Percentiles rank a stretch among this genome's conserved stretches.
Evolutionary conservation across 35 echinoderm and acorn worm genomes (phyloP).

Genomic region (Heliocidaris erythrogramma): DNA sequence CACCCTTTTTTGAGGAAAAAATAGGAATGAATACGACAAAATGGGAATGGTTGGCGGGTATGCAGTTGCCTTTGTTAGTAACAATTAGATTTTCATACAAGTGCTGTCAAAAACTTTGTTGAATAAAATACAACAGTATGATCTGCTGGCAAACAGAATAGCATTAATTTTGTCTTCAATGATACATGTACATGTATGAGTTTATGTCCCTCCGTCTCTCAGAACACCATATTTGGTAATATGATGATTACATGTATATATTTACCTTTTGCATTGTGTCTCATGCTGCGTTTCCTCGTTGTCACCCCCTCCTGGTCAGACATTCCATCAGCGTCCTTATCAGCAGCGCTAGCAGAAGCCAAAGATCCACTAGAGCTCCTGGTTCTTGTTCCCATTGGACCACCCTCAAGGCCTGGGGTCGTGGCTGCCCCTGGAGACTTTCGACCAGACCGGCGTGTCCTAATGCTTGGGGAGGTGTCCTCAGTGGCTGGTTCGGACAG

Average conservation of each 20-base stretch:
- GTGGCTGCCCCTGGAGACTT: conserved; percentile 38
- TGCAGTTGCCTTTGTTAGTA: too few relatives aligned
- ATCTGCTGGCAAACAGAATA: too few relatives aligned
- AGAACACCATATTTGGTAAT: not conserved
- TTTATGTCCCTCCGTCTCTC: not conserved
- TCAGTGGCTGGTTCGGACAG: not conserved
- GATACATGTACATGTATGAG: too few relatives aligned
- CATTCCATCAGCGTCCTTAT: conserved; percentile 17
- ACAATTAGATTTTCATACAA: too few relatives aligned
- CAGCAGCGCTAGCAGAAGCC: not conserved
- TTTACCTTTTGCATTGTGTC: conserved; percentile 33
- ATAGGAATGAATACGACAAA: too few relatives aligned
- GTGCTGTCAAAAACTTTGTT: too few relatives aligned
- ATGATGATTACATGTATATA: not conserved
- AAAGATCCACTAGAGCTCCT: conserved; percentile 27
- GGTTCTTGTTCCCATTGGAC: conserved; percentile 31
- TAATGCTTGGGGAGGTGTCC: conserved; percentile 22
- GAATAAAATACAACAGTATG: too few relatives aligned
- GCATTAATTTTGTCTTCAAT: too few relatives aligned
- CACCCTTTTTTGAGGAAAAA: too few relatives aligned
- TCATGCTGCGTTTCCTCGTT: conserved; percentile 25
- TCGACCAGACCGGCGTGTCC: conserved; percentile 19
- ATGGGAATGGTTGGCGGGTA: too few relatives aligned
- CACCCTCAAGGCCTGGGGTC: conserved; percentile 28
- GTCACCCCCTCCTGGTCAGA: conserved; percentile 43